Evolutionary conservation across 2,888 invertebrate species (phyloP).

Genomic region (Agrochola macilenta): DNA sequence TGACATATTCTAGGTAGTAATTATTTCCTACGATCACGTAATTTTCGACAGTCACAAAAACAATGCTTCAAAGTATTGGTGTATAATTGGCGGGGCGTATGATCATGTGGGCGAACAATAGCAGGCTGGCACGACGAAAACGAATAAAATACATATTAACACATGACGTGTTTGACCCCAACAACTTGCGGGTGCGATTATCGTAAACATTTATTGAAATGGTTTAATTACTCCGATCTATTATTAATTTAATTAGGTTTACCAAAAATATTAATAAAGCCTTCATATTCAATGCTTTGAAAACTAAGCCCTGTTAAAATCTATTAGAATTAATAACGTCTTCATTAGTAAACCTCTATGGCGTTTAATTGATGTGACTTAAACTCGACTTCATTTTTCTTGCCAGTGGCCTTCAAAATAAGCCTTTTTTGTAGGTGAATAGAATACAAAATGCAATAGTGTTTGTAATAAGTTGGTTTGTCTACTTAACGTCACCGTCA

Average conservation of each 20-base stretch:
- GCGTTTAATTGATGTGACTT: conserved; percentile 27
- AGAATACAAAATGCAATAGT: conserved; percentile 51
- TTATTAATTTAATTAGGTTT: background rate
- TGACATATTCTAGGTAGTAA: conserved; percentile 65
- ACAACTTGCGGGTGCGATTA: conserved; percentile 21
- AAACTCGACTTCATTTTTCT: conserved; percentile 14
- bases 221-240: too few species aligned
- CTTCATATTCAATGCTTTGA: conserved; percentile 6
- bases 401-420: conserved; percentile 37
- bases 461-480: conserved; percentile 57
- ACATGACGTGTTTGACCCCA: conserved; percentile 37
- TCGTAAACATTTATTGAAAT: conserved; percentile 11
- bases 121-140: conserved; percentile 52
- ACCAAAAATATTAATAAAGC: background rate
- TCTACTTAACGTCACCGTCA: conserved; percentile 63
- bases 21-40: conserved; percentile 76
- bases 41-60: conserved; percentile 68
- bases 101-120: conserved; percentile 64
- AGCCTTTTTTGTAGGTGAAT: conserved; percentile 38
- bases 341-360: conserved; percentile 30
- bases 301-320: conserved; percentile 3
- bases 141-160: conserved; percentile 29
- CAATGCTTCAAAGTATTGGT: conserved; percentile 70
- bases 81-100: conserved; percentile 68
- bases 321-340: conserved; percentile 36